Base-by-base conservation (phyloP, 2,113 vertebrate genomes). In the Leptocoma aspasia region DNA sequence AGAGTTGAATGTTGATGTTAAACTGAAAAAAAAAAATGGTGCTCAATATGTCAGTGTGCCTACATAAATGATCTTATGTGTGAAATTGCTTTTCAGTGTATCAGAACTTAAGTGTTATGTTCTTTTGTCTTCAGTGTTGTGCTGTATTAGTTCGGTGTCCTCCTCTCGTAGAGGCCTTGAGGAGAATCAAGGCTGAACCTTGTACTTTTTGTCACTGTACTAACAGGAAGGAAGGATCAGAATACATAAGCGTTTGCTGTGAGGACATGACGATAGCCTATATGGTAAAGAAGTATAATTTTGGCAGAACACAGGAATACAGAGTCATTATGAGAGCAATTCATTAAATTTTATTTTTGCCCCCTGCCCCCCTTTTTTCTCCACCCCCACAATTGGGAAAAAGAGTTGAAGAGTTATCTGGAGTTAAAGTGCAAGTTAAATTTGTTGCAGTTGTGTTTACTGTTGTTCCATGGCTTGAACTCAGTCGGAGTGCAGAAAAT, bases 41-140 rank as follows among this genome's bases (percentile, higher is more conserved):
- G 80, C 94, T 97, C 64, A 87, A 1, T 97, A 92, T 78, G 81
- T 96, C 89, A 63, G 27, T 97, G 91, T 98, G 96, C 92, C 96
- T 96, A 93, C 86, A 77, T 90, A 92, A 95, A 92, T 93, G 80
- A 69, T 63, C 59, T 90, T 93, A 33, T 24, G n/a, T 92, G 82
- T 97, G 90, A 92, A 96, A 88, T 73, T 78, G 69, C 44, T 68
- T 96, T 97, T 95, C 78, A 69, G 30, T 91, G 65, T 94, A 89
- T 96, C 72, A 65, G 89, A 95, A 89, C 50, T 72, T 61, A 86
- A 82, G 35, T 97, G 95, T 95, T 92, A 93, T 42, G n/a, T 93
- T 86, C 82, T 89, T 84, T 95, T 90, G 91, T 94, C 92, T 86
- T 93, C 75, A 86, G 92, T 95, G 90, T 85, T 90, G 92, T 95